A percentile compares a stretch with the other conserved stretches of the same genome.
phyloP scores from a whole-genome alignment of 2,888 invertebrate genomes.

The Leucania comma region DNA sequence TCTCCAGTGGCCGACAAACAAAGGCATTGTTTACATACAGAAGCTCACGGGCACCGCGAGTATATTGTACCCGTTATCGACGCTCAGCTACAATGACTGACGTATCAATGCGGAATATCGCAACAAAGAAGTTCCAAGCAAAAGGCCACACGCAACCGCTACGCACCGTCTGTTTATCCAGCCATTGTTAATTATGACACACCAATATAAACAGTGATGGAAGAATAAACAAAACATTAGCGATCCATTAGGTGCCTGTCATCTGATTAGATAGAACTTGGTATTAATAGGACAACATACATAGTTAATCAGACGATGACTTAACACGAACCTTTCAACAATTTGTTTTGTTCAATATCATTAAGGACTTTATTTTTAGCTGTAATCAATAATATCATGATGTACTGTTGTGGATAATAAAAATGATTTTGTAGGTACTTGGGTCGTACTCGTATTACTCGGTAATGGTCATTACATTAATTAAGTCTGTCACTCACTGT shows the following conservation, averaged over 20 bases:
- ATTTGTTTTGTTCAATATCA: constrained; percentile 17
- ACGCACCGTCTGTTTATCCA: constrained; percentile 38
- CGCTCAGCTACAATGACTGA: constrained; percentile 54
- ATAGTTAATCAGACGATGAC: constrained; percentile 37
- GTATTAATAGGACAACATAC: constrained; percentile 41
- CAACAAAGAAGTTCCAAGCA: constrained; percentile 58
- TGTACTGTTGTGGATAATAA: background rate
- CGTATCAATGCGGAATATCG: constrained; percentile 60
- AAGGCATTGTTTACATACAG: constrained; percentile 80
- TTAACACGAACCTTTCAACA: constrained; percentile 17
- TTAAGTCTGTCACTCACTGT: constrained; percentile 7
- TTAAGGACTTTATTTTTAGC: constrained; percentile 31
- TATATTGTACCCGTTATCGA: constrained; percentile 58
- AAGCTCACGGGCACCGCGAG: constrained; percentile 52
- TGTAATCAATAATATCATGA: constrained; percentile 8
- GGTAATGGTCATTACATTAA: background rate
- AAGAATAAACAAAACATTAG: constrained; percentile 61
- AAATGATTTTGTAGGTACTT: too few species aligned
- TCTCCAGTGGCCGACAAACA: constrained; percentile 73
- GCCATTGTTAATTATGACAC: constrained; percentile 56
- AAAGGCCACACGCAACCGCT: constrained; percentile 55
- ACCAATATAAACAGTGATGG: constrained; percentile 56
- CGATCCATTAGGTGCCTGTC: constrained; percentile 57
- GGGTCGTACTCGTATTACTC: too few species aligned
- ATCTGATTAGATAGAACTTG: constrained; percentile 58